A percentile compares a stretch with the other conserved stretches of the same genome.
phyloP scores from a whole-genome alignment of 2,888 invertebrate genomes.

The Teleogryllus oceanicus region DNA sequence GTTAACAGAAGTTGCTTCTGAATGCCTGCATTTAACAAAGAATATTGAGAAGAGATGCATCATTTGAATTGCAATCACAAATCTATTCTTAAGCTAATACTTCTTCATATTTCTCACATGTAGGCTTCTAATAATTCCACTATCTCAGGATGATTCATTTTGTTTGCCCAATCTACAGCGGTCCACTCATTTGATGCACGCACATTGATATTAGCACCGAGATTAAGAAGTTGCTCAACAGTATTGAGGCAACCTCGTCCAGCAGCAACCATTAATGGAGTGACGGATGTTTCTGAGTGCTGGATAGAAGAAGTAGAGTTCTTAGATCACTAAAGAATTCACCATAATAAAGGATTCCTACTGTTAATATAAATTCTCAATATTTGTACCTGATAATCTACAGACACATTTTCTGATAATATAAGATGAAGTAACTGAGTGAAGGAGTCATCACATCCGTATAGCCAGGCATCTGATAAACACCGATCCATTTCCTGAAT shows the following conservation, averaged over 20 bases:
- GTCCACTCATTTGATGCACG: conserved; percentile 64
- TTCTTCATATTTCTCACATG: conserved; percentile 43
- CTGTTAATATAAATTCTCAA: not conserved
- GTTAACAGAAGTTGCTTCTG: conserved; percentile 26
- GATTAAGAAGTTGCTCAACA: conserved; percentile 65
- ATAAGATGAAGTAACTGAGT: conserved; percentile 73
- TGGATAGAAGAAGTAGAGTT: conserved; percentile 41
- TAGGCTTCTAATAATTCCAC: conserved; percentile 58
- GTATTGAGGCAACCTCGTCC: conserved; percentile 64
- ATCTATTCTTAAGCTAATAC: conserved; percentile 27
- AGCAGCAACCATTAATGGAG: conserved; percentile 77
- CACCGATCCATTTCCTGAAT: conserved; percentile 65
- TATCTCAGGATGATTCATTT: conserved; percentile 60
- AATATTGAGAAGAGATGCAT: not conserved
- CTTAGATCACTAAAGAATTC: too few relatives aligned
- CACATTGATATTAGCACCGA: conserved; percentile 62
- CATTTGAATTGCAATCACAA: not conserved
- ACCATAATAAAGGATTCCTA: too few relatives aligned
- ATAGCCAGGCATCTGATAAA: conserved; percentile 60
- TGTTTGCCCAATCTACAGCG: conserved; percentile 67
- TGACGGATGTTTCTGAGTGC: conserved; percentile 62
- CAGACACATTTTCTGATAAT: conserved; percentile 70
- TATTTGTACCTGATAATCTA: conserved; percentile 58
- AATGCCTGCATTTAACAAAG: conserved; percentile 27
- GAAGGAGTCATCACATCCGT: conserved; percentile 63